Evolutionary conservation across 2,888 invertebrate genomes (phyloP).

Genomic region (Caenorhabditis sp.): DNA sequence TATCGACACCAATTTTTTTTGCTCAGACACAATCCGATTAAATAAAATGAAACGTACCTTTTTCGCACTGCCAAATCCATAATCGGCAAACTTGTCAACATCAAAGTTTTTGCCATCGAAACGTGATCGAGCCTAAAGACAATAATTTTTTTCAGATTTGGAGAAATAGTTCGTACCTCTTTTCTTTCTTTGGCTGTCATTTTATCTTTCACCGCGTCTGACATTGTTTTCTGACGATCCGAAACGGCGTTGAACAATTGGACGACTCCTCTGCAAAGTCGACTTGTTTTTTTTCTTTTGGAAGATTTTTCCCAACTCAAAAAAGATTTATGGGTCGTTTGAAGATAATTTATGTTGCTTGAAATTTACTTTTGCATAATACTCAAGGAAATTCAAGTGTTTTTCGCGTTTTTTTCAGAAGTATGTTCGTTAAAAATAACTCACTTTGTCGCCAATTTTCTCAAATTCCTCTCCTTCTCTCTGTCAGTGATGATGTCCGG

Average conservation of each 20-base stretch:
- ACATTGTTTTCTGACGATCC: conserved; percentile 60
- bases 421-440: neutral
- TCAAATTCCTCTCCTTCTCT: conserved; percentile 59
- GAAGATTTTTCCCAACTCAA: neutral
- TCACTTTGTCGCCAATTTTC: conserved; percentile 63
- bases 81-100: conserved; percentile 29
- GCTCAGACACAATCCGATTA: no score
- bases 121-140: conserved; percentile 11
- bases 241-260: conserved; percentile 69
- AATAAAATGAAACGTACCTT: no score
- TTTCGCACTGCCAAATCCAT: conserved; percentile 12
- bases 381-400: no score
- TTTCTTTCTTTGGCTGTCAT: conserved; percentile 27
- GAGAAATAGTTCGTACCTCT: conserved; percentile 23
- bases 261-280: conserved; percentile 65
- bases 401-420: no score
- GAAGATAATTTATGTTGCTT: neutral
- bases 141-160: no score
- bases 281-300: no score
- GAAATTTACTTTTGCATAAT: no score
- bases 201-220: conserved; percentile 40
- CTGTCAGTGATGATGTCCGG: conserved; percentile 62
- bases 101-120: conserved; percentile 37
- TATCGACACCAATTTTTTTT: no score
- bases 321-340: neutral